Evolutionary conservation across 2,797 vertebrate species (phyloP).

Genomic region (Knipowitschia caucasica): DNA sequence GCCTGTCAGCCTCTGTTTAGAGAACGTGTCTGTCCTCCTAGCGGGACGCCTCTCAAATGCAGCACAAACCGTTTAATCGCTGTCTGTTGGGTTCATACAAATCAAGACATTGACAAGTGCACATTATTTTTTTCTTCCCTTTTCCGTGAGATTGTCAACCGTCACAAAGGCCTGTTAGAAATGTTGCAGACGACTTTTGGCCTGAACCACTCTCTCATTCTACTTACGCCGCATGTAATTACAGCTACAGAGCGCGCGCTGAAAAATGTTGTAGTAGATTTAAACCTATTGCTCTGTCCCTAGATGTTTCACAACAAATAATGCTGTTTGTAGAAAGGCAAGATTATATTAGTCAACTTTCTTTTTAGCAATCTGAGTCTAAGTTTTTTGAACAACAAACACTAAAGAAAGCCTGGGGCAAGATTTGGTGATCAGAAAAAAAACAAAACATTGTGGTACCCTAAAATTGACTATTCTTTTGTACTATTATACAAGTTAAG

Average conservation of each 20-base stretch:
- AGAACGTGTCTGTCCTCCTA: constrained; percentile 72
- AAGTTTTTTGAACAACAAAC: not conserved
- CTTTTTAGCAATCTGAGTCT: not conserved
- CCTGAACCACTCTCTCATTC: constrained; percentile 21
- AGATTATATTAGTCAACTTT: constrained; percentile 11
- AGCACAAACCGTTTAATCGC: constrained; percentile 74
- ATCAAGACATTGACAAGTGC: constrained; percentile 73
- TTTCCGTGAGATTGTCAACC: constrained; percentile 49
- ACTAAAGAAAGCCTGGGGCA: not conserved
- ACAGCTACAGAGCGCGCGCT: constrained; percentile 23
- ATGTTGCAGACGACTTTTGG: constrained; percentile 27
- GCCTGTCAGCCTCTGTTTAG: constrained; percentile 79
- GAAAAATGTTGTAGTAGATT: constrained; percentile 27
- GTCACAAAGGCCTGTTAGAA: constrained; percentile 43
- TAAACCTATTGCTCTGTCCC: constrained; percentile 10
- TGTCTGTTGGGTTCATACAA: constrained; percentile 70
- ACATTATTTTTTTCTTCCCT: constrained; percentile 65
- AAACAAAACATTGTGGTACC: not conserved
- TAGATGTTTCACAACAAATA: constrained; percentile 2
- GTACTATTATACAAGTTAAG: too few species aligned
- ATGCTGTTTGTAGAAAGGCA: constrained; percentile 6
- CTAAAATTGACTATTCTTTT: too few species aligned
- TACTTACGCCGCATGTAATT: constrained; percentile 40
- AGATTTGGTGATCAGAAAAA: not conserved
- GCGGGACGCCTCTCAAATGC: constrained; percentile 74